These are phyloP conservation scores for Machimus atricapillus DNA, from an alignment of 2,888 invertebrate species.

Conservation along the genomic window DNA sequence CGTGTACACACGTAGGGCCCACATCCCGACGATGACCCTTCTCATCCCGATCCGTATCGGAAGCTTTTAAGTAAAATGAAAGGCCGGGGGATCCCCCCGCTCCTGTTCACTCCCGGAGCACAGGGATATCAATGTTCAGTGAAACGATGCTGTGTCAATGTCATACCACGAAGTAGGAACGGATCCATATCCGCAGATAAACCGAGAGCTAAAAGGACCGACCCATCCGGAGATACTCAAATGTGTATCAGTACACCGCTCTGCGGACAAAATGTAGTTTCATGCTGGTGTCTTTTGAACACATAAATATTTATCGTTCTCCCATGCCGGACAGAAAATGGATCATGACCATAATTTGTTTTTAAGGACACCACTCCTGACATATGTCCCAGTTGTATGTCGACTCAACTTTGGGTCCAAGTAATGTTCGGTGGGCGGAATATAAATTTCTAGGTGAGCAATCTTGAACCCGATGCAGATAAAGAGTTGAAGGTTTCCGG, in stretches of 20 bases:
- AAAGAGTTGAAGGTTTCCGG: slow-evolving; percentile 28
- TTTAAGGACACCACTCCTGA: slow-evolving; percentile 39
- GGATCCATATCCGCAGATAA: slow-evolving; percentile 16
- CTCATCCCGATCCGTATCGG: neutral
- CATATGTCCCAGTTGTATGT: slow-evolving; percentile 34
- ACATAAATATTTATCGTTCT: slow-evolving; percentile 36
- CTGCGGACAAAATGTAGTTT: slow-evolving; percentile 23
- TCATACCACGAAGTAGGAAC: slow-evolving; percentile 5
- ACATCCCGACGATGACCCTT: neutral
- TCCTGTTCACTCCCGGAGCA: neutral
- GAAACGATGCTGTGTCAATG: slow-evolving; percentile 32
- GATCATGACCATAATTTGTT: slow-evolving; percentile 42
- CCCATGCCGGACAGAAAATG: slow-evolving; percentile 30
- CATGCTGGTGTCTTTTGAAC: slow-evolving; percentile 22
- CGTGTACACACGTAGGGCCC: neutral
- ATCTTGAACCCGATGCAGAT: slow-evolving; percentile 15
- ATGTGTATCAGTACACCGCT: neutral
- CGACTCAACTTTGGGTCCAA: slow-evolving; percentile 18
- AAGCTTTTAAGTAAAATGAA: slow-evolving; percentile 37
- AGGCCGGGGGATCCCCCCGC: neutral
- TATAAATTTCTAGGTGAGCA: slow-evolving; percentile 36
- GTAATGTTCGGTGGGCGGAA: slow-evolving; percentile 27
- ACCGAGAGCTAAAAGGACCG: slow-evolving; percentile 23
- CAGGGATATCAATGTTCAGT: neutral
- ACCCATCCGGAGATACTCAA: slow-evolving; percentile 25